Evolutionary conservation across 2,113 vertebrate genomes (phyloP).

Genomic region (Stigmatopora nigra): DNA sequence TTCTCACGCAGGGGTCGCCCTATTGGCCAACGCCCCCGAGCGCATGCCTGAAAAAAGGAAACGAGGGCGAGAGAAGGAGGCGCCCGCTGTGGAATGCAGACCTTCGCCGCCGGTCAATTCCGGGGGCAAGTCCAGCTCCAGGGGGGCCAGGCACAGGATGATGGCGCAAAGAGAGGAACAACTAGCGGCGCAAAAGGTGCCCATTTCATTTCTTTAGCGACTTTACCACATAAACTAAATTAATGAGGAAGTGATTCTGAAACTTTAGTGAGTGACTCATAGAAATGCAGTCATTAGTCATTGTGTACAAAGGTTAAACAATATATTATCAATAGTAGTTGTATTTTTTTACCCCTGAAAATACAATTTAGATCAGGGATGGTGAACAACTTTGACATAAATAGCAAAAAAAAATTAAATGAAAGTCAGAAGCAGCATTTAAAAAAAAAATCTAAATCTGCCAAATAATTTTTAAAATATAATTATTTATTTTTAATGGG

Average conservation of each 20-base stretch:
- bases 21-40: constrained; percentile 87
- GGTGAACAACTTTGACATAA: no score
- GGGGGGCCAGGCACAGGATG: constrained; percentile 75
- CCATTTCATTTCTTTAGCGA: background rate
- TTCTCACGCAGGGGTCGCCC: constrained; percentile 76
- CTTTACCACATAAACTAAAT: no score
- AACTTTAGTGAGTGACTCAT: no score
- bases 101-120: constrained; percentile 49
- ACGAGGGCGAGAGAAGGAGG: constrained; percentile 72
- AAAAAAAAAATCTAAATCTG: no score
- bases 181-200: constrained; percentile 79
- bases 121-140: constrained; percentile 67
- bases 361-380: background rate
- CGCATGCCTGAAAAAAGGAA: constrained; percentile 76
- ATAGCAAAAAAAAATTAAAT: no score
- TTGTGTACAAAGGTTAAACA: no score
- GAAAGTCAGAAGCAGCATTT: no score
- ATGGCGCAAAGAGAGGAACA: constrained; percentile 84
- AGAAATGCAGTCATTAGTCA: no score
- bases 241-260: no score
- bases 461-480: no score
- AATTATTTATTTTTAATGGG: no score
- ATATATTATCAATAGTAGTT: background rate
- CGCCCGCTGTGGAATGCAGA: constrained; percentile 39
- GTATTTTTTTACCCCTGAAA: background rate